These are phyloP conservation scores for Tapirus terrestris DNA, from an alignment of 2,113 vertebrate genomes.

Conservation along the genomic window DNA sequence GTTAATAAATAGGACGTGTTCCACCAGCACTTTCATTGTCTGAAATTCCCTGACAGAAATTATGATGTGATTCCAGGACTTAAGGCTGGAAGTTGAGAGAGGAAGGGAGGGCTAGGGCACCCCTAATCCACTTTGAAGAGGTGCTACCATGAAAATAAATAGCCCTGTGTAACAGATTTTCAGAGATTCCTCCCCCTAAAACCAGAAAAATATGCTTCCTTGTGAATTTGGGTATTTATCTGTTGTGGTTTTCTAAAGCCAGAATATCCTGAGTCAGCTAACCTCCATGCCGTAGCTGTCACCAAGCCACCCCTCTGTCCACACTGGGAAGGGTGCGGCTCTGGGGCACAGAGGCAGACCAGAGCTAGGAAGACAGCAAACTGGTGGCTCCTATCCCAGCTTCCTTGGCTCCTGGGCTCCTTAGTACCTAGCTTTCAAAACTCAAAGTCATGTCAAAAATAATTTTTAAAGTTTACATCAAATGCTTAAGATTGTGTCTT, in stretches of 20 bases:
- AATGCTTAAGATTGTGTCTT: background rate
- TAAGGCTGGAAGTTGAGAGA: background rate
- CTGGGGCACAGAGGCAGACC: background rate
- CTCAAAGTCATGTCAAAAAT: background rate
- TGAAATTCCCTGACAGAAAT: background rate
- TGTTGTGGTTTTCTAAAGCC: background rate
- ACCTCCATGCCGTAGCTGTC: accelerated
- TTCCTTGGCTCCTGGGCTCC: background rate
- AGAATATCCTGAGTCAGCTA: background rate
- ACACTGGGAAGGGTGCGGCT: background rate
- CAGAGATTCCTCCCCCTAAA: background rate
- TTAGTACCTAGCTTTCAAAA: background rate
- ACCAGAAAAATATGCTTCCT: background rate
- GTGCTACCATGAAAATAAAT: background rate
- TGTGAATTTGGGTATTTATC: background rate
- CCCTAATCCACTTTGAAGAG: background rate
- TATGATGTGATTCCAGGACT: background rate
- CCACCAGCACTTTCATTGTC: background rate
- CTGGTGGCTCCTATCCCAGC: background rate
- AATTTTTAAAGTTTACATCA: background rate
- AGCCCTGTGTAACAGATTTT: background rate
- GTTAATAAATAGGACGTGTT: background rate
- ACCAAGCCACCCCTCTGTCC: background rate
- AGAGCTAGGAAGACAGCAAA: background rate
- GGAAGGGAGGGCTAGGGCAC: background rate